phyloP scores from a whole-genome alignment of 2,888 invertebrate genomes.

The Cremastinae sp. region DNA sequence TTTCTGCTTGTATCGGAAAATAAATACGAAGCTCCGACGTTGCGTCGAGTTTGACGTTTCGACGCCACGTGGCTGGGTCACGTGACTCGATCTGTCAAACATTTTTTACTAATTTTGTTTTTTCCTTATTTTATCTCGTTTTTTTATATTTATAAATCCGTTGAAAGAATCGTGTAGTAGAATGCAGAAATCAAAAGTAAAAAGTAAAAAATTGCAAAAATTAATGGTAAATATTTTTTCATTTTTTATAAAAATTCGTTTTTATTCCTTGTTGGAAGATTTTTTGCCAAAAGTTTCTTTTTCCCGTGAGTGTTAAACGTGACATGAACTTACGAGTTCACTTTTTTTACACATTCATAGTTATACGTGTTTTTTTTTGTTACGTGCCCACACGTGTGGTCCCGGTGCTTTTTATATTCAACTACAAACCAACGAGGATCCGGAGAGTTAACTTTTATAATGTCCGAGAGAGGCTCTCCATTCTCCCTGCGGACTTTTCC shows the following conservation, averaged over 20 bases:
- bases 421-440: constrained; percentile 20
- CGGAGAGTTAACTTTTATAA: constrained; percentile 40
- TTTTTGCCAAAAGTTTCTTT: constrained; percentile 54
- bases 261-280: constrained; percentile 65
- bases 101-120: no score
- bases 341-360: constrained; percentile 3
- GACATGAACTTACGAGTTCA: background rate
- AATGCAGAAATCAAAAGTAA: no score
- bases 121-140: no score
- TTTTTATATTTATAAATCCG: no score
- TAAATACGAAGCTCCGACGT: no score
- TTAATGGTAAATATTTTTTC: background rate
- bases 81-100: no score
- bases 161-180: no score
- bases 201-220: no score
- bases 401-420: constrained; percentile 19
- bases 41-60: no score
- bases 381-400: background rate
- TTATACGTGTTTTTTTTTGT: background rate
- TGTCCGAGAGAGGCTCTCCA: constrained; percentile 1
- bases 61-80: no score
- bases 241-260: constrained; percentile 28
- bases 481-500: constrained; percentile 36
- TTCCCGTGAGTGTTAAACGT: constrained; percentile 34
- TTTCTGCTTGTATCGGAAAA: no score